Evolutionary conservation across 2,888 invertebrate genomes (phyloP), one percentile per base, ranked within the genome.

Genomic region (Melitaea athalia): DNA sequence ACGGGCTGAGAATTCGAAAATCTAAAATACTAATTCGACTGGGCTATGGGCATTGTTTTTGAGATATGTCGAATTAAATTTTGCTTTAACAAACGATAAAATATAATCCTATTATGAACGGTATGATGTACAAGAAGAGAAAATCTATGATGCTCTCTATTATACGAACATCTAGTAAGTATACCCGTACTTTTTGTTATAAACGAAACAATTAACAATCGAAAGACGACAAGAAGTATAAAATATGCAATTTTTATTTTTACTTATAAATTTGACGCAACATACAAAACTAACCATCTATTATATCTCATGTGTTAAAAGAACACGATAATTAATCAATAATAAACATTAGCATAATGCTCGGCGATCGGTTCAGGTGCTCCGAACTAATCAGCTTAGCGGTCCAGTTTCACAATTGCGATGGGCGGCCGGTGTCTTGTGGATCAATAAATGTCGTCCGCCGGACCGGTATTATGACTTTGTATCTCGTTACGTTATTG

Each of bases 311-410:
- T 0, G 7, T 1, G 17, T 14, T 38, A 66, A 38, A 33, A 15
- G 31, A 14, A 33, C 17, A 17, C 52, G 57, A 66, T 24, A 55
- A 49, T 55, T 57, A 47, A 57, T 67, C 38, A 55, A 55, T 57
- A 24, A 55, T 24, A 38, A 42, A 55, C 49, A 74, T 71, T 72
- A 69, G 68, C 67, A 71, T 68, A 73, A 63, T 64, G 62, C 68
- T 74, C 74, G 72, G 75, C 68, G 57, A 64, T 47, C 33, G 62
- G 12, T 63, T 71, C 72, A 64, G 74, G 73, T 75, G 74, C 67
- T 70, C 72, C 66, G 64, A 73, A 64, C 71, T 75, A 73, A 73
- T 64, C 60, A 52, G 55, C 65, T 65, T 33, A 55, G 63, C 59
- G 63, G 49, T 71, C 71, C 38, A 68, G 70, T 70, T 70, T 68